phyloP scores from a whole-genome alignment of 2,888 invertebrate genomes.

The Alloplasta piceator region DNA sequence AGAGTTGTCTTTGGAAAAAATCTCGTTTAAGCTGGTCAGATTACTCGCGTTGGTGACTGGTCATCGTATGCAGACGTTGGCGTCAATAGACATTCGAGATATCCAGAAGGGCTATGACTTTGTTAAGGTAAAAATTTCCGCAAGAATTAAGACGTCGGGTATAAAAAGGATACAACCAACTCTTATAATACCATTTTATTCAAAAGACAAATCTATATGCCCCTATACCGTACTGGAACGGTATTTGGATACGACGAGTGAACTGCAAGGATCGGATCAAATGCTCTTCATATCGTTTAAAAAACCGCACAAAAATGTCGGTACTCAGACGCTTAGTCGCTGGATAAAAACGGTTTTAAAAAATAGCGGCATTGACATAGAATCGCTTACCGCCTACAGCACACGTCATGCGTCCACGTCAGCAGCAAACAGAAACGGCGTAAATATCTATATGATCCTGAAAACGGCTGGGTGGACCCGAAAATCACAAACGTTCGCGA shows the following conservation, averaged over 20 bases:
- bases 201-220: not conserved
- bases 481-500: not conserved
- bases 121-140: slow-evolving; percentile 25
- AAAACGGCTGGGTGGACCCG: not conserved
- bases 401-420: not conserved
- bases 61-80: slow-evolving; percentile 33
- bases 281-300: not conserved
- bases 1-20: slow-evolving; percentile 4
- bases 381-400: not conserved
- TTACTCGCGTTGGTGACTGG: slow-evolving; percentile 30
- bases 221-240: not conserved
- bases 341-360: not conserved
- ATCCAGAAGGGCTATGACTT: not conserved
- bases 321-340: not conserved
- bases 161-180: not conserved
- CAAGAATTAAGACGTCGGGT: slow-evolving; percentile 34
- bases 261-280: not conserved
- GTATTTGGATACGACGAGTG: not conserved
- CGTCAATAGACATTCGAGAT: slow-evolving; percentile 20
- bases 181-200: not conserved
- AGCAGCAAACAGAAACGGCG: not conserved
- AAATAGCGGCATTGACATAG: not conserved
- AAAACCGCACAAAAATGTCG: not conserved
- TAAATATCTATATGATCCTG: not conserved
- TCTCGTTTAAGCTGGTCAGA: slow-evolving; percentile 37